These are phyloP conservation scores for Xenus cinereus DNA, from an alignment of 2,113 vertebrate species.

Conservation along the genomic window DNA sequence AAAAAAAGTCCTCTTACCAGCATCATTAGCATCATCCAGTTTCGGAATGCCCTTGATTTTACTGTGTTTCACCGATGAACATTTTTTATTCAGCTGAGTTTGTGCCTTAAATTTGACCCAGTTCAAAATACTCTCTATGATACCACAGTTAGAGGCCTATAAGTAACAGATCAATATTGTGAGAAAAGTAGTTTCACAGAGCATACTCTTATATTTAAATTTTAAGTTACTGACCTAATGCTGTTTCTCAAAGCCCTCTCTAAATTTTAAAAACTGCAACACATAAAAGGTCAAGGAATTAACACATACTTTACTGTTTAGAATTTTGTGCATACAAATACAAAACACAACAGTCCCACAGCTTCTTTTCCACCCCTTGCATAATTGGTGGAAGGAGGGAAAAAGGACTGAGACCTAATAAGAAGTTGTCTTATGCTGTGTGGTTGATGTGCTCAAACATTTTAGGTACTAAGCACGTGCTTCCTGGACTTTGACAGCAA, in stretches of 20 bases:
- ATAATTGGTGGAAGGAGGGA: neutral
- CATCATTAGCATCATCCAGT: constrained; percentile 97
- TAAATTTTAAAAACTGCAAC: neutral
- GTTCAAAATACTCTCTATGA: constrained; percentile 98
- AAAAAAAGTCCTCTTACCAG: constrained; percentile 80
- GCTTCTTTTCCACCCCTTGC: neutral
- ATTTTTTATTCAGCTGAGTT: constrained; percentile 98
- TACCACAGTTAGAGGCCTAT: constrained; percentile 96
- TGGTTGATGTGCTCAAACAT: neutral
- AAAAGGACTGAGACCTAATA: neutral
- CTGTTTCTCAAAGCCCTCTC: neutral
- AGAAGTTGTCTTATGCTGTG: neutral
- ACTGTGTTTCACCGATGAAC: constrained; percentile 97
- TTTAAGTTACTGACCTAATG: neutral
- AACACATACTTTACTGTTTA: neutral
- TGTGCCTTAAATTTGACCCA: constrained; percentile 99
- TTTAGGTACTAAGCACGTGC: neutral
- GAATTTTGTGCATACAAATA: neutral
- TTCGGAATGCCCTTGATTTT: constrained; percentile 99
- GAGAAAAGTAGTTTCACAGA: neutral
- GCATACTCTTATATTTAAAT: neutral
- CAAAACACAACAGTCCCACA: neutral
- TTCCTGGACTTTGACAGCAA: neutral
- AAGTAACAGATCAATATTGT: constrained; percentile 27
- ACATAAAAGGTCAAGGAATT: neutral